Evolutionary conservation across 2,888 invertebrate genomes (phyloP), one percentile per base, ranked within the genome.

Genomic region (Sthenelais limicola): DNA sequence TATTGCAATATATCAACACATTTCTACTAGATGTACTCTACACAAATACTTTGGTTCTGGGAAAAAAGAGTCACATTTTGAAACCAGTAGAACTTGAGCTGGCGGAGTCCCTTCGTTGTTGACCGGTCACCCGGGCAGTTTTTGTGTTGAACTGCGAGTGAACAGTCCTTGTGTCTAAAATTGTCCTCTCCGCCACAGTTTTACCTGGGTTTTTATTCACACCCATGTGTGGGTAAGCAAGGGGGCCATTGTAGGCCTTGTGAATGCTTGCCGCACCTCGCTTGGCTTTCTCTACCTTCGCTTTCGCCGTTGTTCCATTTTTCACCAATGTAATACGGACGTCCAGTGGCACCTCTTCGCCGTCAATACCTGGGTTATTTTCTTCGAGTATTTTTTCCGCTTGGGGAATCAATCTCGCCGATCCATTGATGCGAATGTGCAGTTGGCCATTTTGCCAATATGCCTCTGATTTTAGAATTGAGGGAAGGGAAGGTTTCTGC

Each of bases 391-490:
- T n/a, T n/a, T n/a, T n/a, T n/a, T n/a, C n/a, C n/a, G n/a, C n/a
- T n/a, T n/a, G n/a, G 18, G 4, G n/a, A 9, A 62, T 9, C 21
- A 62, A 43, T 7, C 38, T 21, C 21, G 62, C 38, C 3, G 62
- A 24, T 2, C 62, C 62, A 24, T 35, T 9, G 62, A 62, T 35
- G 9, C 62, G 35, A 43, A 62, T 38, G 38, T 62, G 62, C 7
- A 62, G 62, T 24, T 62, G 62, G 21, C 62, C 62, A 21, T 62
- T 62, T 18, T 62, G 35, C 62, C 62, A 62, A 28, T 38, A 62
- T 9, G 62, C 62, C 15, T 62, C 38, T 26, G 62, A 62, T 21
- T 62, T 56, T 3, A 56, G 32, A 32, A 56, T 33, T 1, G 56
- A 9, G 15, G 56, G 56, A 9, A 56, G 12, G 18, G 21, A 18